phyloP scores from a whole-genome alignment of 1,140 invertebrate species.

The Drosophila seguyi region DNA sequence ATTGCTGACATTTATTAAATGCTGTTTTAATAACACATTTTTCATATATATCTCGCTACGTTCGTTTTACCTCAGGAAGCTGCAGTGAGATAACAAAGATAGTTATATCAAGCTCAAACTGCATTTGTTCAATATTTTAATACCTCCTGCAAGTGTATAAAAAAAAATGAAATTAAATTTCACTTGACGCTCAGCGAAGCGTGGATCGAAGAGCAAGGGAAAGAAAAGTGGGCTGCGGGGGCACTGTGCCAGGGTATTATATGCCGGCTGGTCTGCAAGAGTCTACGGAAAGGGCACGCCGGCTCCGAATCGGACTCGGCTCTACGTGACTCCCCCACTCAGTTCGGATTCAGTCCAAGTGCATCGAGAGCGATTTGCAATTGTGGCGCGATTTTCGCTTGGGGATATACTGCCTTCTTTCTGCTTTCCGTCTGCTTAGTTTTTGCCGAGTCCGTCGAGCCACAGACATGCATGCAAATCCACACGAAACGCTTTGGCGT shows the following conservation, averaged over 20 bases:
- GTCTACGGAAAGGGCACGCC: slow-evolving; percentile 10
- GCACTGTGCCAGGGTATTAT: slow-evolving; percentile 40
- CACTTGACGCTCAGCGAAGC: slow-evolving; percentile 62
- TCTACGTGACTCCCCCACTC: slow-evolving; percentile 34
- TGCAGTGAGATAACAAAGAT: not conserved
- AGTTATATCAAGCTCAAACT: not conserved
- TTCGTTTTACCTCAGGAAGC: not conserved
- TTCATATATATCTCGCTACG: no score
- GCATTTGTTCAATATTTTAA: not conserved
- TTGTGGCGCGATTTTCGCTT: slow-evolving; percentile 40
- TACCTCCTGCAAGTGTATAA: slow-evolving; percentile 15
- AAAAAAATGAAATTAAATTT: slow-evolving; percentile 68
- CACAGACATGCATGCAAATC: slow-evolving; percentile 70
- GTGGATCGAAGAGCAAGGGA: slow-evolving; percentile 23
- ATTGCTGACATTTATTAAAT: not conserved
- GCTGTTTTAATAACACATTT: not conserved
- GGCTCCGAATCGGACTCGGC: slow-evolving; percentile 6
- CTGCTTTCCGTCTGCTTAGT: slow-evolving; percentile 25
- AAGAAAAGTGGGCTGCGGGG: slow-evolving; percentile 44
- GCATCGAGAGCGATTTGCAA: slow-evolving; percentile 52
- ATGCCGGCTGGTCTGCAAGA: slow-evolving; percentile 35
- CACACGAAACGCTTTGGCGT: slow-evolving; percentile 50
- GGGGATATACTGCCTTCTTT: slow-evolving; percentile 25
- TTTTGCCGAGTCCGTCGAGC: slow-evolving; percentile 20
- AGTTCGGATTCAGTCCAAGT: slow-evolving; percentile 11